These are phyloP conservation scores for Mesaphorura yosii DNA, from an alignment of 1,140 invertebrate genomes.

Conservation along the genomic window DNA sequence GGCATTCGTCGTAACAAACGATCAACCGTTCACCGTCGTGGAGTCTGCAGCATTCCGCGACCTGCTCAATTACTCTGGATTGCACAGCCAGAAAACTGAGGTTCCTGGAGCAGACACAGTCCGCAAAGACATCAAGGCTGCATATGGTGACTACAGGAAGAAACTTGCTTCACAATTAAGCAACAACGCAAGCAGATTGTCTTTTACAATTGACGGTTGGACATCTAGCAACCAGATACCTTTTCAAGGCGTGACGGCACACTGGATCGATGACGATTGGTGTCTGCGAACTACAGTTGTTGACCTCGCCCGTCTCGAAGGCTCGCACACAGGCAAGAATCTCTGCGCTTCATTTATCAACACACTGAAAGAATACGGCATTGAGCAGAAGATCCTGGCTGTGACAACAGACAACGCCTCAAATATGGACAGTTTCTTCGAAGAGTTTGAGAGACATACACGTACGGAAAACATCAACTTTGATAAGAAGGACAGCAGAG, in stretches of 20 bases:
- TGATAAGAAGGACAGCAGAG: neutral
- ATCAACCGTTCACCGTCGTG: conserved; percentile 1
- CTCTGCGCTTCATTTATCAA: conserved; percentile 19
- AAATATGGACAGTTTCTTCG: conserved; percentile 27
- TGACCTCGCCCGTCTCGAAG: conserved; percentile 16
- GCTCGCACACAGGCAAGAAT: conserved; percentile 24
- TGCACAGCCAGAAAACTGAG: neutral
- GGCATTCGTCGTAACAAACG: neutral
- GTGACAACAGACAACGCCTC: conserved; percentile 32
- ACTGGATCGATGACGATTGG: conserved; percentile 31
- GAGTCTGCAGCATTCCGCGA: neutral
- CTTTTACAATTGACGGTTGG: conserved; percentile 35
- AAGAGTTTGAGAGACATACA: neutral
- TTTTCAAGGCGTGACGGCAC: conserved; percentile 32
- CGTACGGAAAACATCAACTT: conserved; percentile 11
- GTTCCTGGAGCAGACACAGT: neutral
- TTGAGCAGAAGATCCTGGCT: conserved; percentile 22
- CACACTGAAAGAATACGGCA: conserved; percentile 25
- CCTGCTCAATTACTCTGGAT: neutral
- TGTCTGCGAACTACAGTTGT: conserved; percentile 1
- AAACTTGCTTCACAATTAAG: neutral
- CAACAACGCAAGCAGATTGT: neutral
- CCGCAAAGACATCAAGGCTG: neutral
- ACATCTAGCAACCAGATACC: conserved; percentile 33
- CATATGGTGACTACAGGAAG: neutral